A percentile compares a stretch with the other conserved stretches of the same genome.
Evolutionary conservation across 2,888 invertebrate genomes (phyloP).

Genomic region (Gibbula magus): DNA sequence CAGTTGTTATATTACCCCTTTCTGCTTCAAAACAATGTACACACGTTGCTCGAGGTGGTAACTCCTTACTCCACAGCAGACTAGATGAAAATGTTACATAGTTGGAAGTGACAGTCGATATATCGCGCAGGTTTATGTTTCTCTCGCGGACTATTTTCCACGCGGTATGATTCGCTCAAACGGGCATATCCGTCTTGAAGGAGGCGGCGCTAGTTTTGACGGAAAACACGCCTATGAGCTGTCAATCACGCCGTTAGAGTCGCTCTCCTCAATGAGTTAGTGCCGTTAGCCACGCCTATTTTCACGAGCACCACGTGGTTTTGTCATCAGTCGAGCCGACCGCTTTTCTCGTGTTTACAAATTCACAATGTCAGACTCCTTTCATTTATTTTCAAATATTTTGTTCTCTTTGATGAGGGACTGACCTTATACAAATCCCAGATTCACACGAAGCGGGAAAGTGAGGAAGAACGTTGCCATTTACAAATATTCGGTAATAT

Average conservation of each 20-base stretch:
- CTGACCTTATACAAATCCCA: too few species aligned
- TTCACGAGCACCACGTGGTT: constrained; percentile 7
- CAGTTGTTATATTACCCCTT: constrained; percentile 23
- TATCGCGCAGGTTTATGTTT: neutral
- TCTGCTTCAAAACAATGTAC: neutral
- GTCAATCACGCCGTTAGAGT: constrained; percentile 27
- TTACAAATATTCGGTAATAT: too few species aligned
- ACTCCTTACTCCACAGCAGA: neutral
- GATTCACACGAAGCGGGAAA: too few species aligned
- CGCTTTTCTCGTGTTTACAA: constrained; percentile 11
- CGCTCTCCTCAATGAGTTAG: neutral
- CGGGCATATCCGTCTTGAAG: neutral
- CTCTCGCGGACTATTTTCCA: constrained; percentile 4
- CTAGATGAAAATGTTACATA: neutral
- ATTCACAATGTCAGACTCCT: neutral
- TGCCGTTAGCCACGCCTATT: neutral
- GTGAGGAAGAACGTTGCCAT: too few species aligned
- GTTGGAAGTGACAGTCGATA: neutral
- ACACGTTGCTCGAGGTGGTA: neutral
- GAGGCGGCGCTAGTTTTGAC: constrained; percentile 1
- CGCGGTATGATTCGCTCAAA: constrained; percentile 4
- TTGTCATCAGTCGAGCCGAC: neutral
- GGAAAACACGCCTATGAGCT: constrained; percentile 25
- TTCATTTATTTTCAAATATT: constrained; percentile 14
- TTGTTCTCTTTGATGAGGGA: neutral